Evolutionary conservation across 1,140 invertebrate genomes (phyloP).

Genomic region (Hyles vespertilio): DNA sequence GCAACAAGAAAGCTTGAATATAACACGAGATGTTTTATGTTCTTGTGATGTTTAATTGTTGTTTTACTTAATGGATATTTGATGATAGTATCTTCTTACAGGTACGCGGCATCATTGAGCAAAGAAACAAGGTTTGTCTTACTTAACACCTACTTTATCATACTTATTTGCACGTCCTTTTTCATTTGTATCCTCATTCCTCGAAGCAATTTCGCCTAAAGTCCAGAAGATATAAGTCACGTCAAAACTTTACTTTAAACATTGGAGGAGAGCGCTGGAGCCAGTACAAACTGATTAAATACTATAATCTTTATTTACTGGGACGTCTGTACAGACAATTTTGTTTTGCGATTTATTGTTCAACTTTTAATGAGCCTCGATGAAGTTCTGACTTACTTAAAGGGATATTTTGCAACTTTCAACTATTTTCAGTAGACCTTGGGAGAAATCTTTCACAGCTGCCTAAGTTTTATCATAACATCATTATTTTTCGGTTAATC

Average conservation of each 20-base stretch:
- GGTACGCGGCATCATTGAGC: conserved; percentile 10
- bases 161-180: not conserved
- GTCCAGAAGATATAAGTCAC: conserved; percentile 60
- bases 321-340: conserved; percentile 56
- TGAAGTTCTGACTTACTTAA: conserved; percentile 31
- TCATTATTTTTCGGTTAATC: no score
- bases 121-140: not conserved
- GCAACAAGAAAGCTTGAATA: conserved; percentile 16
- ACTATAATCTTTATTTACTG: conserved; percentile 71
- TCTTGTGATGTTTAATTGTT: conserved; percentile 19
- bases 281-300: conserved; percentile 63
- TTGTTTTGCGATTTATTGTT: conserved; percentile 60
- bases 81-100: conserved; percentile 24
- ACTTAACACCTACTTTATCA: not conserved
- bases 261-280: conserved; percentile 29
- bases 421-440: conserved; percentile 12
- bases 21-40: conserved; percentile 15
- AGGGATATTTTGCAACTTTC: conserved; percentile 16
- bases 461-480: no score
- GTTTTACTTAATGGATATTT: conserved; percentile 37
- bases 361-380: conserved; percentile 55
- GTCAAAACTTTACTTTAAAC: conserved; percentile 58
- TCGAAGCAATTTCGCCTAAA: conserved; percentile 20
- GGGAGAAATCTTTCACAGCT: not conserved
- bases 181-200: conserved; percentile 20